A percentile compares a stretch with the other conserved stretches of the same genome.
These are phyloP conservation scores for Dryomyza anilis DNA, from an alignment of 2,888 invertebrate genomes.

Conservation along the genomic window DNA sequence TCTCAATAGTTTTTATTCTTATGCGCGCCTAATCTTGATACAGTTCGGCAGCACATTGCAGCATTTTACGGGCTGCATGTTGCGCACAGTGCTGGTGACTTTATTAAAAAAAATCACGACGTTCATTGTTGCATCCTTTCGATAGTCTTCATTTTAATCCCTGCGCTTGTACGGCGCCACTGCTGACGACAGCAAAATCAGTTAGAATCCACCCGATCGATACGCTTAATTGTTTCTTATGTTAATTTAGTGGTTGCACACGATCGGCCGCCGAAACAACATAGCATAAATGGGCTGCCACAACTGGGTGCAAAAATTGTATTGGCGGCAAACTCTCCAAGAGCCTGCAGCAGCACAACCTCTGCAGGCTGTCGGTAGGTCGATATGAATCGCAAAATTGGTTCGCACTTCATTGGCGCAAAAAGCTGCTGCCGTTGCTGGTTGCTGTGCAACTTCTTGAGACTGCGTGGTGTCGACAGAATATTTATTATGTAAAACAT, in stretches of 20 bases:
- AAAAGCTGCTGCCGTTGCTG: background rate
- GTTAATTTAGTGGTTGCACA: slow-evolving; percentile 45
- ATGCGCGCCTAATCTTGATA: too few relatives aligned
- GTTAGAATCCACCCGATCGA: slow-evolving; percentile 24
- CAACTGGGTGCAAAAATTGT: background rate
- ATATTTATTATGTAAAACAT: too few relatives aligned
- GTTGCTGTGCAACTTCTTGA: background rate
- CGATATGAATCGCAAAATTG: slow-evolving; percentile 38
- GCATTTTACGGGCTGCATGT: too few relatives aligned
- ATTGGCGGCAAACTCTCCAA: background rate
- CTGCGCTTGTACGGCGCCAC: too few relatives aligned
- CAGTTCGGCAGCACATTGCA: too few relatives aligned
- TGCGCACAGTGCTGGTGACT: too few relatives aligned
- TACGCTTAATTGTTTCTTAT: slow-evolving; percentile 47
- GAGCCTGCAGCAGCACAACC: background rate
- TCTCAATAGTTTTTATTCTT: too few relatives aligned
- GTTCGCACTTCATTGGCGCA: slow-evolving; percentile 35
- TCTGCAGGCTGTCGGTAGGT: background rate
- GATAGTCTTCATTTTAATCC: too few relatives aligned
- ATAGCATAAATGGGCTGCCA: background rate
- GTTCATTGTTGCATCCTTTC: too few relatives aligned
- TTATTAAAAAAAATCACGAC: too few relatives aligned
- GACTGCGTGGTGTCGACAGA: background rate
- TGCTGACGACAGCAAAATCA: slow-evolving; percentile 5
- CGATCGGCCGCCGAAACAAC: slow-evolving; percentile 25